Evolutionary conservation across 2,113 vertebrate genomes (phyloP).

Genomic region (Theropithecus gelada): DNA sequence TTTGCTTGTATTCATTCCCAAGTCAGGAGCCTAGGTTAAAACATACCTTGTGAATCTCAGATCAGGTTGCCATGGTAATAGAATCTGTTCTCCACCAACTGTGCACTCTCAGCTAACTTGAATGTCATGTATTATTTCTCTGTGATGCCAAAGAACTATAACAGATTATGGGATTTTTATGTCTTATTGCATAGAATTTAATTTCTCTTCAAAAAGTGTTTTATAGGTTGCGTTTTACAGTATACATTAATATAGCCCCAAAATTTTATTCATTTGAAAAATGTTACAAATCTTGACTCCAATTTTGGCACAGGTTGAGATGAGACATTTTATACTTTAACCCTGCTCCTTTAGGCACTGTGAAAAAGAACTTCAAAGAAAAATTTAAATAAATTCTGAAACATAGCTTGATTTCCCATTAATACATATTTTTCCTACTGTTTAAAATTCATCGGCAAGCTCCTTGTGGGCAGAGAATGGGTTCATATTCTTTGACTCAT

Average conservation of each 20-base stretch:
- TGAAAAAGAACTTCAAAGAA: background rate
- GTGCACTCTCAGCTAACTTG: constrained; percentile 40
- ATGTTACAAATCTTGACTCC: background rate
- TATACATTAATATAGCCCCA: background rate
- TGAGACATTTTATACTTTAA: constrained; percentile 8
- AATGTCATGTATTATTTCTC: constrained; percentile 39
- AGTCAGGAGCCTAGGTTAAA: constrained; percentile 47
- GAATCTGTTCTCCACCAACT: constrained; percentile 39
- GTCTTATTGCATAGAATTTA: background rate
- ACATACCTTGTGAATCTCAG: constrained; percentile 47
- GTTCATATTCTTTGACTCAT: background rate
- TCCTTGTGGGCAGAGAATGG: background rate
- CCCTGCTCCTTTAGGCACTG: background rate
- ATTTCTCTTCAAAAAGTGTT: background rate
- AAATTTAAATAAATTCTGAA: constrained; percentile 24
- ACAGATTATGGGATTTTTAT: background rate
- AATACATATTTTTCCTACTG: background rate
- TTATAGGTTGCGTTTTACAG: background rate
- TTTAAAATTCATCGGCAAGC: background rate
- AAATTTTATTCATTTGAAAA: constrained; percentile 23
- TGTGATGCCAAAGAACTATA: background rate
- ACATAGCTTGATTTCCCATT: background rate
- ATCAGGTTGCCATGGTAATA: constrained; percentile 66
- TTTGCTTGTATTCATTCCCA: constrained; percentile 46
- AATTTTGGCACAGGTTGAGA: background rate